Evolutionary conservation across 2,888 invertebrate species (phyloP), one percentile per base, ranked within the genome.

Genomic region (Drosophila ustulata): DNA sequence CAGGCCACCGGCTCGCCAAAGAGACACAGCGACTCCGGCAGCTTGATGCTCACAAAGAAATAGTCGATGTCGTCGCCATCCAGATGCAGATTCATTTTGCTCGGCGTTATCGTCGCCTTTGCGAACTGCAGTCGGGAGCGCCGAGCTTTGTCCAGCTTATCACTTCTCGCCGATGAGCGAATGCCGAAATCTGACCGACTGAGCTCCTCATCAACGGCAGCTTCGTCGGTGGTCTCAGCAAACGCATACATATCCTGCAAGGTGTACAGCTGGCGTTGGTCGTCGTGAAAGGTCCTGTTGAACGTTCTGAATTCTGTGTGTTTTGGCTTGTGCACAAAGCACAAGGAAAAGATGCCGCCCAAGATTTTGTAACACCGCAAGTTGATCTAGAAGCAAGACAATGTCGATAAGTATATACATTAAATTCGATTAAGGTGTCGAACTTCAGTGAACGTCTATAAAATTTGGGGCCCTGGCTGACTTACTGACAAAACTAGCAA

Each of bases 1-100:
- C 92, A 91, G 0, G 83, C 81, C 11, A 85, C 11, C 0, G 92
- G 92, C n/a, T 82, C 67, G 8, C 87, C 85, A 88, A 87, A 92
- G 3, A 65, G 59, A 30, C 91, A 91, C 13, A 90, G 67, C 41
- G 81, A 58, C n/a, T 74, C 62, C 0, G 91, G 88, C 13, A 92
- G 47, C 34, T 78, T 61, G 47, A 92, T 78, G 0, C 74, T 82
- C 43, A 92, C 51, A 53, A 82, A 70, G 52, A 90, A 92, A 63
- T 80, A 89, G 0, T 86, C 78, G 4, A 79, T 1, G 43, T 84
- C 78, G 1, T 77, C 56, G 3, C 34, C 39, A 0, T n/a, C 30
- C 28, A 82, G 4, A 11, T 64, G 66, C 6, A 61, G 7, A n/a
- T 66, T 28, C 3, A 9, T 4, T 9, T 49, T 6, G 7, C 7